Evolutionary conservation across 2,113 vertebrate genomes (phyloP), one percentile per base, ranked within the genome.

Genomic region (Cebus imitator): DNA sequence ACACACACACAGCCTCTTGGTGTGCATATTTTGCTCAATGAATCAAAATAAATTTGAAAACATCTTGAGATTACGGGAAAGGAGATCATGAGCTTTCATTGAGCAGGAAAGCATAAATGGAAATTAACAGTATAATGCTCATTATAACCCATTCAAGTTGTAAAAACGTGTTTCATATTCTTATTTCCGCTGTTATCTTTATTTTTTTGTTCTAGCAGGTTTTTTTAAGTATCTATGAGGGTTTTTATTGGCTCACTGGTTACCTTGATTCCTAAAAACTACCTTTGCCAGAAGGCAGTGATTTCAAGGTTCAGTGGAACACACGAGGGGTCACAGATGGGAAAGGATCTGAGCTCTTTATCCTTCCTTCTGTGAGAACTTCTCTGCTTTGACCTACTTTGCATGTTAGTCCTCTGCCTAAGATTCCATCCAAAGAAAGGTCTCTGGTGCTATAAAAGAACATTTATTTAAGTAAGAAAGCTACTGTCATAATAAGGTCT

Each of bases 11-110:
- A 37, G 8, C 75, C 48, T 86, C 52, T 88, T 25, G 7, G 6
- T 40, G 16, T 70, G 23, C 27, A 14, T n/a, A 37, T 75, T 87
- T 85, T 68, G 18, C 30, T 32, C 68, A 32, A 37, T 64, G 43
- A 79, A 80, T 90, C 79, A 50, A 89, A 94, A 76, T 52, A 64
- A 96, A 80, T 80, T 48, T 72, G 87, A 96, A 94, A 95, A 27
- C 86, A 21, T 72, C 55, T 72, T 87, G 16, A 75, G 87, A 58
- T 10, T 58, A 50, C 50, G 30, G 43, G 61, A 87, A 83, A 82
- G 83, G 75, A 50, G 43, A 86, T 52, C 43, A 30, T 6, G 2
- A 40, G 55, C 80, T 61, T 55, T 35, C 89, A 85, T 0, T 84
- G 55, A 86, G 76, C 12, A 57, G 91, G 73, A 70, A 25, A 57